Conservation (phyloP, 2,888 invertebrate species). For the Chelonus formosanus region DNA sequence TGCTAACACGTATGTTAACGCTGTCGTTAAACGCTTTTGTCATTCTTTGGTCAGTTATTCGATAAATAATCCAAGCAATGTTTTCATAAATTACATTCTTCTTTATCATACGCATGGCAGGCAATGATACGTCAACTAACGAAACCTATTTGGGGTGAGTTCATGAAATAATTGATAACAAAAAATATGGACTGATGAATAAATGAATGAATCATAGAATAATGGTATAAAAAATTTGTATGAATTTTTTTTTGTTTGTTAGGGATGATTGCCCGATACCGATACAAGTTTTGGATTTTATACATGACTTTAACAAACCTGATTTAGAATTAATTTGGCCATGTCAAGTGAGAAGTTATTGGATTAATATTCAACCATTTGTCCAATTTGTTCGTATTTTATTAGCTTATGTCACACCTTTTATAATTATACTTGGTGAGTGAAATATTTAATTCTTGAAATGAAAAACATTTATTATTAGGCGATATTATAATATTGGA, state of each 20-base stretch:
- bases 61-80: too few relatives aligned
- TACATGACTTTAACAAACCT: conserved; percentile 47
- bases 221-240: background rate
- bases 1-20: background rate
- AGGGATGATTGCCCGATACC: conserved; percentile 44
- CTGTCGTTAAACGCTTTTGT: too few relatives aligned
- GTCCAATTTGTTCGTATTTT: conserved; percentile 53
- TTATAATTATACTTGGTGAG: conserved; percentile 58
- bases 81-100: too few relatives aligned
- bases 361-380: conserved; percentile 53
- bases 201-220: background rate
- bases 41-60: too few relatives aligned
- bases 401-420: conserved; percentile 55
- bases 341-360: conserved; percentile 58
- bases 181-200: too few relatives aligned
- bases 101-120: too few relatives aligned
- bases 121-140: too few relatives aligned
- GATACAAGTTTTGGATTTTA: conserved; percentile 50
- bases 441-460: background rate
- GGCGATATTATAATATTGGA: too few relatives aligned
- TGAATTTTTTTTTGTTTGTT: conserved; percentile 6
- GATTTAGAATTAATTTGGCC: conserved; percentile 54
- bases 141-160: too few relatives aligned
- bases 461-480: background rate
- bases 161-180: too few relatives aligned